Conservation (phyloP, 2,797 vertebrate species). For the Gymnopithys bicolor region DNA sequence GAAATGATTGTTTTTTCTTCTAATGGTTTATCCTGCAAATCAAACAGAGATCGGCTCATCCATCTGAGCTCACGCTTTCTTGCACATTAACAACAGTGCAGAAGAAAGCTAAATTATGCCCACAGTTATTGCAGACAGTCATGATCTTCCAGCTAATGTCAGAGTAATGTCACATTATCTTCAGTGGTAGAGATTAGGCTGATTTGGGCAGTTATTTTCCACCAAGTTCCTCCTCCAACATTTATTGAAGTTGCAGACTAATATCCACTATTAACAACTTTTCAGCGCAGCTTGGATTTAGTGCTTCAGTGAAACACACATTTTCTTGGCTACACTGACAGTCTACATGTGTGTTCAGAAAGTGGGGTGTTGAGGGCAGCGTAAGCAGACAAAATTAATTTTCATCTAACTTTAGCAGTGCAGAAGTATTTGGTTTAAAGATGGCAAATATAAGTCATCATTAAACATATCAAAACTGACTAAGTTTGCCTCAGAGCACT, state of each 20-base stretch:
- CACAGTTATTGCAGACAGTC: slow-evolving; percentile 16
- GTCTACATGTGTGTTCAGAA: not conserved
- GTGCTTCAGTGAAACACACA: accelerated
- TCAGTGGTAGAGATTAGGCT: slow-evolving; percentile 10
- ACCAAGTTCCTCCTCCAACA: not conserved
- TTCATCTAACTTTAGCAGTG: not conserved
- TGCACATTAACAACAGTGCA: slow-evolving; percentile 47
- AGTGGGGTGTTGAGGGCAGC: not conserved
- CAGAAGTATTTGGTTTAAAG: not conserved
- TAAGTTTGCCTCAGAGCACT: not conserved
- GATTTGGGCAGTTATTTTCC: slow-evolving; percentile 29
- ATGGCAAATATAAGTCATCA: not conserved
- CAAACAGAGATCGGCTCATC: slow-evolving; percentile 16
- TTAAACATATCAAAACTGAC: not conserved
- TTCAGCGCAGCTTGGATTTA: not conserved
- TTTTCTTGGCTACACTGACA: not conserved
- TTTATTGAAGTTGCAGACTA: not conserved
- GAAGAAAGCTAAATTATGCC: slow-evolving; percentile 37
- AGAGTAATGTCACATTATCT: slow-evolving; percentile 21
- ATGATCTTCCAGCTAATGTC: slow-evolving; percentile 16
- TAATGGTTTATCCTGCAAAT: slow-evolving; percentile 5
- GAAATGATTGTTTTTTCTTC: slow-evolving; percentile 44
- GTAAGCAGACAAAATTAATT: not conserved
- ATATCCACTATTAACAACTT: not conserved
- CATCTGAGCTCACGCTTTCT: not conserved